Base-by-base conservation (phyloP, 2,113 vertebrate genomes). In the Rhea americana region DNA sequence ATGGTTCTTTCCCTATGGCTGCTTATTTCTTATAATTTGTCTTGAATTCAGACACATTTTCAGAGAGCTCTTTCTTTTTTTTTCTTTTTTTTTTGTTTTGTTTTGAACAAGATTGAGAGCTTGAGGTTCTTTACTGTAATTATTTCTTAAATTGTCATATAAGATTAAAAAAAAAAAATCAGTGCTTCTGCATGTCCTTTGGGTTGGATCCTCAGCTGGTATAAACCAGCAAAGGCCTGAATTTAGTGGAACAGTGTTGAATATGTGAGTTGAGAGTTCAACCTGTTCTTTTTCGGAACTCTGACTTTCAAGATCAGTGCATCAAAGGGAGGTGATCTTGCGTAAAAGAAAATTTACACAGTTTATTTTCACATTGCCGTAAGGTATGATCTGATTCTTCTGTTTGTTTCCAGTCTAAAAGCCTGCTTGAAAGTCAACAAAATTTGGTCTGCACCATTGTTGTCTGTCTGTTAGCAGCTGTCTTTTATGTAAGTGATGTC, bases 1-100 rank as follows among this genome's bases (percentile, higher is more conserved):
- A 16, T 74, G 30, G 35, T 77, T 93, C 20, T 83, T 82, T 78
- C 35, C n/a, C 9, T 24, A 2, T 84, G 82, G 48, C 39, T 74
- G 24, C 58, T 87, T 82, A 86, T 85, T 74, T 88, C 47, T 74
- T 91, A 73, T 55, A 84, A 65, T 89, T 93, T 88, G 22, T 61
- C 25, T 93, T 88, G 37, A 85, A 86, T 88, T 90, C 48, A 66
- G 74, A 58, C 5, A 21, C 11, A 53, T 92, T 82, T 88, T 87
- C 5, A 0, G 67, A 91, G 16, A 77, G 8, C 28, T 91, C 39
- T 87, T 41, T 41, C 89, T 17, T 74, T 35, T 35, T 35, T 2
- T 24, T 4, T 41, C 25, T 84, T 55, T 37, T 30, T 19, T 10
- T 10, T 4, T 41, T 41, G 9, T 41, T 41, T 41, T 9, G 11